phyloP scores from a whole-genome alignment of 2,113 vertebrate species.

The Lucifuga dentata region DNA sequence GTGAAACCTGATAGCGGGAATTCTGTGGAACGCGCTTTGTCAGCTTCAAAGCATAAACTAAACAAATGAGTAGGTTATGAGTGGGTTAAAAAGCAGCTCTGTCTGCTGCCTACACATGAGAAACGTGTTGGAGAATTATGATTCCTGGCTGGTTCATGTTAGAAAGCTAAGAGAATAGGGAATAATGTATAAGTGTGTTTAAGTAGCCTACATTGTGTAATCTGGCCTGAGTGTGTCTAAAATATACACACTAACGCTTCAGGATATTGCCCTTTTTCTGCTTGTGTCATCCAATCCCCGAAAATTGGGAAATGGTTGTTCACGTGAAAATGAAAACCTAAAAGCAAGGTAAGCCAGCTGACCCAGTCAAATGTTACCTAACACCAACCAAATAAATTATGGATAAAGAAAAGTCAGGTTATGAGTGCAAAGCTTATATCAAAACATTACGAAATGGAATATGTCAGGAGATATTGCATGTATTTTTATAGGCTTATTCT shows the following conservation, averaged over 20 bases:
- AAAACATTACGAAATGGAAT: too few species aligned
- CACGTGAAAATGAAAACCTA: neutral
- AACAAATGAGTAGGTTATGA: neutral
- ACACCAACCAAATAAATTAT: neutral
- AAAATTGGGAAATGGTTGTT: neutral
- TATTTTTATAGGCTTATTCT: too few species aligned
- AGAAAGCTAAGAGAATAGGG: neutral
- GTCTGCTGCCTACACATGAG: neutral
- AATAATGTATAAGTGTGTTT: neutral
- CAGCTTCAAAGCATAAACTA: conserved; percentile 1
- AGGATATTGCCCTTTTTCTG: neutral
- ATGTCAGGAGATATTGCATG: too few species aligned
- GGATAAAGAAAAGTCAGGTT: too few species aligned
- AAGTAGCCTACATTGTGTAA: neutral
- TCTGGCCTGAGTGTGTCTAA: conserved; percentile 4
- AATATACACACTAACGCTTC: neutral
- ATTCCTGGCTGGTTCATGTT: neutral
- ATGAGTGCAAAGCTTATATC: too few species aligned
- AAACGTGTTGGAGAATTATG: neutral
- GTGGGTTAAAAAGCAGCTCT: conserved; percentile 3
- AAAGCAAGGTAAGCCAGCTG: neutral
- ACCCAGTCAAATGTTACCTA: neutral
- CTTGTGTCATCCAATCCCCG: too few species aligned
- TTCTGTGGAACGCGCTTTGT: conserved; percentile 32
- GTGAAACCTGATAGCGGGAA: conserved; percentile 39